These are phyloP conservation scores for Deilephila elpenor DNA, from an alignment of 2,888 invertebrate species.

Conservation along the genomic window DNA sequence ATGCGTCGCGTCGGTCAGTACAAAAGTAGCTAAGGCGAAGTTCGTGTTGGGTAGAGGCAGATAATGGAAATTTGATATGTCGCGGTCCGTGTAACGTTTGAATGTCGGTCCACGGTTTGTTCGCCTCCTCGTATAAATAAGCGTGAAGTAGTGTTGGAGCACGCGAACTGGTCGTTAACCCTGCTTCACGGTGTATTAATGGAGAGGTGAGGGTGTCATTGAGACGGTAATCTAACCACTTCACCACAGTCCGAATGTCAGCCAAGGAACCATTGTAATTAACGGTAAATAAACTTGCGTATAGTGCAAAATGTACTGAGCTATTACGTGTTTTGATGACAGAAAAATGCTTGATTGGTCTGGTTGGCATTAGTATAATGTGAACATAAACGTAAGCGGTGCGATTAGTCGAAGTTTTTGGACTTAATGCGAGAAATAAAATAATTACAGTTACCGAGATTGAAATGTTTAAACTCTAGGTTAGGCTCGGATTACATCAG, in stretches of 20 bases:
- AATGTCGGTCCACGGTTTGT: conserved; percentile 69
- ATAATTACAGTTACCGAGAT: too few species aligned
- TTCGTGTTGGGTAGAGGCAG: conserved; percentile 53
- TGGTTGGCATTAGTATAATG: too few species aligned
- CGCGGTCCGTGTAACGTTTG: conserved; percentile 68
- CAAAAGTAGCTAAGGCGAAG: conserved; percentile 40
- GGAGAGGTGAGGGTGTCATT: conserved; percentile 76
- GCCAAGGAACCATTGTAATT: conserved; percentile 66
- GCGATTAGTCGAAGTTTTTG: too few species aligned
- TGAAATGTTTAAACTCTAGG: too few species aligned
- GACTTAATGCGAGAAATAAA: too few species aligned
- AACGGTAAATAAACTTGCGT: conserved; percentile 49
- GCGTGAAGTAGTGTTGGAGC: conserved; percentile 73
- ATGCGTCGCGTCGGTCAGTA: background rate
- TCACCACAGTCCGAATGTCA: conserved; percentile 61
- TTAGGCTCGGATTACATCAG: too few species aligned
- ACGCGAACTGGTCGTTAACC: conserved; percentile 82
- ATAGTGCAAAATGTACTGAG: conserved; percentile 22
- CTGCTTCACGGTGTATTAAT: conserved; percentile 72
- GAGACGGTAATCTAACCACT: conserved; percentile 70
- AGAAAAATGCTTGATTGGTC: background rate
- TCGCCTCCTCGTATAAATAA: conserved; percentile 79
- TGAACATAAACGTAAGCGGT: too few species aligned
- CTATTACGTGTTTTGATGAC: background rate
- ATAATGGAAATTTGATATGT: conserved; percentile 81